Percentiles rank a stretch among this genome's conserved stretches.
phyloP scores from a whole-genome alignment of 2,888 invertebrate species.

The Crepidodera aurea region DNA sequence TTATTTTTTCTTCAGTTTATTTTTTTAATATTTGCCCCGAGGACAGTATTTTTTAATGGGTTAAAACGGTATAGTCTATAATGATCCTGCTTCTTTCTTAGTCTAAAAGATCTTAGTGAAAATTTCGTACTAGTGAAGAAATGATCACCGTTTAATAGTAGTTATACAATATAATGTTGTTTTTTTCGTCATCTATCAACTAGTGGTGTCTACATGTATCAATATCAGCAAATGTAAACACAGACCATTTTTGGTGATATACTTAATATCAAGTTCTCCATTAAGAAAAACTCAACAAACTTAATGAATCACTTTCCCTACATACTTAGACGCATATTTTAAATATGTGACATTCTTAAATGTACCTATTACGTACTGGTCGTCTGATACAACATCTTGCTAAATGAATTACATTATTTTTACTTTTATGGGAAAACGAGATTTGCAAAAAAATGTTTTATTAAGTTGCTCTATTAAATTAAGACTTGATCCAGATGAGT shows the following conservation, averaged over 20 bases:
- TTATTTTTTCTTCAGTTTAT: too few species aligned
- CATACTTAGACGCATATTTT: conserved; percentile 4
- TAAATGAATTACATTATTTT: conserved; percentile 2
- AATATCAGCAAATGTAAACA: too few species aligned
- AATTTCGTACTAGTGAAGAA: too few species aligned
- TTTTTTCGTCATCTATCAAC: too few species aligned
- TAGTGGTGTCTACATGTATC: too few species aligned
- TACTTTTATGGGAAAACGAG: conserved; percentile 4
- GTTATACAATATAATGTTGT: too few species aligned
- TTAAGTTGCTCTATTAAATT: conserved; percentile 7
- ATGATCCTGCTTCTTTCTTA: too few species aligned
- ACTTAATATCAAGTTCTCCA: not conserved
- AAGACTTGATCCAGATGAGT: not conserved
- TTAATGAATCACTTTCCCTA: conserved; percentile 7
- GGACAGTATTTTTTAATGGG: too few species aligned
- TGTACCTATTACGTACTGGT: not conserved
- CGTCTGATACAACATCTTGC: not conserved
- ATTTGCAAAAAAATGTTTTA: not conserved
- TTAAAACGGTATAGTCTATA: too few species aligned
- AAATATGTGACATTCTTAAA: not conserved
- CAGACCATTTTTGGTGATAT: not conserved
- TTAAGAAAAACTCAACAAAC: not conserved
- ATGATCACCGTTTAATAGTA: too few species aligned
- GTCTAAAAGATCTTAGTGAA: too few species aligned
- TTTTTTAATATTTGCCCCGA: too few species aligned